Evolutionary conservation across 2,797 vertebrate species (phyloP).

Genomic region (Adelosebastes latens): DNA sequence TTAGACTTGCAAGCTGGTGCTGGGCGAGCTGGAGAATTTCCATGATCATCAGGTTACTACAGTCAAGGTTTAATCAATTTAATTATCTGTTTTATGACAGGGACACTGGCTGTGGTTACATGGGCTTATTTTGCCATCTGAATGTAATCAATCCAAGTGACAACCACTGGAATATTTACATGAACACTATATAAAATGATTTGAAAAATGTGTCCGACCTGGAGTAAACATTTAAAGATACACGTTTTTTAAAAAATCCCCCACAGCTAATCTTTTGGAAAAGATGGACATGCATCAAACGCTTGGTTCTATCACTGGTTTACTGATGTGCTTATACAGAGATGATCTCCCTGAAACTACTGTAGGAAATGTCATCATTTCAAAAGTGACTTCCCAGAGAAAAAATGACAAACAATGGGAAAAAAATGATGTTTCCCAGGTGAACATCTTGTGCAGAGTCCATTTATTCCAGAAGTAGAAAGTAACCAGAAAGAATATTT

Average conservation of each 20-base stretch:
- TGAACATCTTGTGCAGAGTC: not conserved
- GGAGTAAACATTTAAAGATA: not conserved
- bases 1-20: not conserved
- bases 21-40: not conserved
- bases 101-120: not conserved
- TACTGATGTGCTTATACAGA: not conserved
- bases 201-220: accelerated
- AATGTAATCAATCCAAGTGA: not conserved
- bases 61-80: not conserved
- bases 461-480: not conserved
- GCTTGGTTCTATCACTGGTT: not conserved
- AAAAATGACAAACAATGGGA: not conserved
- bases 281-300: not conserved
- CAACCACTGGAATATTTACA: not conserved
- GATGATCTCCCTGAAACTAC: not conserved
- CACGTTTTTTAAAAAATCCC: not conserved
- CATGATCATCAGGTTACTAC: not conserved
- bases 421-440: not conserved
- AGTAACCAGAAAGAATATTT: not conserved
- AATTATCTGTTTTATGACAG: not conserved
- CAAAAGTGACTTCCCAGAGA: not conserved
- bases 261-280: not conserved
- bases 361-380: not conserved
- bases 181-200: not conserved
- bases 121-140: not conserved